phyloP scores from a whole-genome alignment of 2,113 vertebrate species.

The Thinocorus orbignyianus region DNA sequence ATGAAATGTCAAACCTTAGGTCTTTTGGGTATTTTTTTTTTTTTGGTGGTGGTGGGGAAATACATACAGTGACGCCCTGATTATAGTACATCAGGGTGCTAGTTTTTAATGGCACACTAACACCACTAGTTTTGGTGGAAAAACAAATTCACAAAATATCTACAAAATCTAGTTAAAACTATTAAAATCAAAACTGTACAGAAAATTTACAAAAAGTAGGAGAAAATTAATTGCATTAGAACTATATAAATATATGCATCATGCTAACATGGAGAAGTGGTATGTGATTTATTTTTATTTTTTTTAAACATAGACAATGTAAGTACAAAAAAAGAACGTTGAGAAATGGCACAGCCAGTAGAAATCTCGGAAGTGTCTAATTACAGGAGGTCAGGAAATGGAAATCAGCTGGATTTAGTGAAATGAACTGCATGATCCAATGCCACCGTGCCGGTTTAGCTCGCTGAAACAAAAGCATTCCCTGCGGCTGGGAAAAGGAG shows the following conservation, averaged over 20 bases:
- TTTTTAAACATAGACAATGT: constrained; percentile 63
- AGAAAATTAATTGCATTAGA: constrained; percentile 79
- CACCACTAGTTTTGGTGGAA: constrained; percentile 76
- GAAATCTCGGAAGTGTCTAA: constrained; percentile 10
- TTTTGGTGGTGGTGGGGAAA: neutral
- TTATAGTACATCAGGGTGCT: constrained; percentile 68
- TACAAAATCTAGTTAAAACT: constrained; percentile 91
- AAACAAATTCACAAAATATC: constrained; percentile 89
- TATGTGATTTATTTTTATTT: constrained; percentile 23
- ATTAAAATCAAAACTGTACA: constrained; percentile 99
- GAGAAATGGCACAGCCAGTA: constrained; percentile 67
- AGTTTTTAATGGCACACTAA: constrained; percentile 80
- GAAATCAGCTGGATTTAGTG: constrained; percentile 48
- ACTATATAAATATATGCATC: constrained; percentile 90
- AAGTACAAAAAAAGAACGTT: constrained; percentile 53
- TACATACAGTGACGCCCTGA: constrained; percentile 78
- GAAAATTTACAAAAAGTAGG: constrained; percentile 89
- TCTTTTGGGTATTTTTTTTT: neutral
- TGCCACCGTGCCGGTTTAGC: constrained; percentile 67
- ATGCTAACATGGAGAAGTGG: constrained; percentile 76
- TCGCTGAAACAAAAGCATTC: constrained; percentile 56
- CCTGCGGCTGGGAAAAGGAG: neutral
- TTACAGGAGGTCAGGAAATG: constrained; percentile 60
- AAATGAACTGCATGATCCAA: constrained; percentile 62
- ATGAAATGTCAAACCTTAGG: constrained; percentile 67